Evolutionary conservation across 2,888 invertebrate species (phyloP), one percentile per base, ranked within the genome.

Genomic region (Cosmopolites sordidus): DNA sequence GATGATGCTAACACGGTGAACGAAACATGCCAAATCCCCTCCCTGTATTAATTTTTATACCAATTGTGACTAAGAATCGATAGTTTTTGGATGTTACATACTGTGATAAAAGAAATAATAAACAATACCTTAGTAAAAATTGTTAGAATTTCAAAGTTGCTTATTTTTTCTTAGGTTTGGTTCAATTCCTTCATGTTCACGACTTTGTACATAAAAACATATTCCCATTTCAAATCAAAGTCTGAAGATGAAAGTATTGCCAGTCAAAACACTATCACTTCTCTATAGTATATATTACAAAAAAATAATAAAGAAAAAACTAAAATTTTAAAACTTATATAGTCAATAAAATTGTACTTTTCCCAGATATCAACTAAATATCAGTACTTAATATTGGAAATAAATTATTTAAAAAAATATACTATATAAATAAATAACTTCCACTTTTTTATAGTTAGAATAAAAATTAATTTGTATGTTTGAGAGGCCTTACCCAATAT

Each of bases 81-180:
- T 22, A 22, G 22, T 22, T 22, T 22, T 22, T 22, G 22, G 22
- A 22, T 8, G 22, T 22, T 22, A 22, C 22, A 22, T 8, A 22
- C 4, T 22, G 22, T 22, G 22, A 8, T 22, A 8, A 8, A 8
- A 8, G 8, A 8, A 22, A 5, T 3, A 22, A 3, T 22, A 22
- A 22, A 22, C 22, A 3, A 22, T 22, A 22, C 22, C 3, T 22
- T 22, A 22, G 33, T 29, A 47, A 47, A 46, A 46, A 38, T 18
- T 12, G 45, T 38, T 46, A 38, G 17, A 27, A 18, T 39, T 46
- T 30, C 30, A 44, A 29, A 5, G 44, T 16, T 38, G 33, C 33
- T 33, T 33, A 33, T n/a, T 3, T 9, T n/a, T n/a, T n/a, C n/a
- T 9, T 33, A 33, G 12, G 33, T 33, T 33, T 33, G 33, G 33